Conservation (phyloP, 2,888 invertebrate species). For the Miltochrista miniata region DNA sequence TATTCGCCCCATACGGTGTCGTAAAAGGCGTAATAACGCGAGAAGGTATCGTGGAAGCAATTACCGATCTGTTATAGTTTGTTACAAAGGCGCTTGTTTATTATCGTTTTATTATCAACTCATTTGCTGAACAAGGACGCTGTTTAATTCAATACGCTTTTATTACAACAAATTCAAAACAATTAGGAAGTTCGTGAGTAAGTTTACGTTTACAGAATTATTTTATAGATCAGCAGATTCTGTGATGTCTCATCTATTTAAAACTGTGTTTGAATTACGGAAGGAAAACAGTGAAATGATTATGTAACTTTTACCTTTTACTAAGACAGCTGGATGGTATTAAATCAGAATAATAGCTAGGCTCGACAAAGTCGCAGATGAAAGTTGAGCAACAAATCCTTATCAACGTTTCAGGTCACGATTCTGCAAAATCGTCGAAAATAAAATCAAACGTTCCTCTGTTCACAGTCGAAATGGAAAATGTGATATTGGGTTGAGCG, state of each 20-base stretch:
- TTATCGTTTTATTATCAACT: constrained; percentile 83
- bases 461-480: constrained; percentile 60
- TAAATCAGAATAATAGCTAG: constrained; percentile 47
- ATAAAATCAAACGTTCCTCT: constrained; percentile 71
- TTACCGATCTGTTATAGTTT: constrained; percentile 84
- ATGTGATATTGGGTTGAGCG: constrained; percentile 64
- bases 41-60: constrained; percentile 83
- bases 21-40: constrained; percentile 84
- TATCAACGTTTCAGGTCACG: constrained; percentile 70
- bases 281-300: constrained; percentile 11
- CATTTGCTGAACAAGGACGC: constrained; percentile 78
- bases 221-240: constrained; percentile 33
- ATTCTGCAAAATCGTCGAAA: constrained; percentile 72
- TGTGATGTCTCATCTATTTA: constrained; percentile 22
- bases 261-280: not conserved
- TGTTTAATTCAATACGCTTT: constrained; percentile 74
- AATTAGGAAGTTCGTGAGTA: constrained; percentile 36
- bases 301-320: constrained; percentile 15
- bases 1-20: constrained; percentile 83
- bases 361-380: constrained; percentile 54
- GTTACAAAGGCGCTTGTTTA: constrained; percentile 83
- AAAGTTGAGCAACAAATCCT: constrained; percentile 66
- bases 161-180: constrained; percentile 49
- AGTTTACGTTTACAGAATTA: constrained; percentile 23
- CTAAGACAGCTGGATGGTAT: constrained; percentile 32